Conservation (phyloP, 2,888 invertebrate species). For the Nephrotoma guestfalica region DNA sequence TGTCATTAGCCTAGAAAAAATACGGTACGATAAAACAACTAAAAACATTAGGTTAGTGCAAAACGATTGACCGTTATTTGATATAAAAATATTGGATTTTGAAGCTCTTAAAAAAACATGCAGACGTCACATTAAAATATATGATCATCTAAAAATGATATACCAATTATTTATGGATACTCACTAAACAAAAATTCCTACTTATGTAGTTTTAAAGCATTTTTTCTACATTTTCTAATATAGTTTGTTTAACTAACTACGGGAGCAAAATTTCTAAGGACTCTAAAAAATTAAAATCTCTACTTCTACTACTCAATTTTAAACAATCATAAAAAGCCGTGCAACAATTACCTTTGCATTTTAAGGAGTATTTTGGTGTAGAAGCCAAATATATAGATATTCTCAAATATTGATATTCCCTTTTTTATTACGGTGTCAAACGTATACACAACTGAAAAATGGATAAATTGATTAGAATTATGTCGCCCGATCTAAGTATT, state of each 20-base stretch:
- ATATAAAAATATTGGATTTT: neutral
- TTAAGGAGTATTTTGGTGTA: neutral
- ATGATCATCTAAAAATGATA: neutral
- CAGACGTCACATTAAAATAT: neutral
- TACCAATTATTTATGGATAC: neutral
- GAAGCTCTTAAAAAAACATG: neutral
- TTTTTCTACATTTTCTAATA: neutral
- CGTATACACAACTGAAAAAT: slow-evolving; percentile 13
- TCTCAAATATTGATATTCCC: neutral
- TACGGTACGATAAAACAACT: neutral
- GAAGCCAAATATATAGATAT: neutral
- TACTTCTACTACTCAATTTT: neutral
- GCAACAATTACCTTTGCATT: slow-evolving; percentile 1
- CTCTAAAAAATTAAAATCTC: neutral
- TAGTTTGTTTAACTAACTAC: neutral
- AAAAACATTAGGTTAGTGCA: neutral
- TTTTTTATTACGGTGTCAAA: neutral
- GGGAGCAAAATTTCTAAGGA: neutral
- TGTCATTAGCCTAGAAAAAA: neutral
- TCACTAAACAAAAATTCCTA: neutral
- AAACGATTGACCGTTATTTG: neutral
- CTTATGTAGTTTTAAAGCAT: neutral
- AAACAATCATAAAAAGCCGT: neutral
- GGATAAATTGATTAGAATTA: slow-evolving; percentile 13
- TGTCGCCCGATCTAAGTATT: neutral